Evolutionary conservation across 2,888 invertebrate genomes (phyloP).

Genomic region (Sceliomorpha sp.): DNA sequence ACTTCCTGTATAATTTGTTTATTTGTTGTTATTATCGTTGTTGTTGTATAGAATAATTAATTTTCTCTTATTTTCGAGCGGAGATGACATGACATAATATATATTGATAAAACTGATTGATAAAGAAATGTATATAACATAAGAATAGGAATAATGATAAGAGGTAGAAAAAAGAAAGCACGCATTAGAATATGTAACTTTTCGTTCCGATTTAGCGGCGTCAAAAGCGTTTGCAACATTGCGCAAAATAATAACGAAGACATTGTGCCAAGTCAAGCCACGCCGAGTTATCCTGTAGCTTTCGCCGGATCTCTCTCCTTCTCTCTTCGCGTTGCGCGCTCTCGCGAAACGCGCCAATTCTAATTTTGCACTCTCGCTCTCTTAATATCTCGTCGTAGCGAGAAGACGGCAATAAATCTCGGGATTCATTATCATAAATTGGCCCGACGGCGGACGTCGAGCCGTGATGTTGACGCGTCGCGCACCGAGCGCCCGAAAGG

Average conservation of each 20-base stretch:
- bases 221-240: slow-evolving; percentile 18
- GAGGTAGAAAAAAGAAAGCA: too few species aligned
- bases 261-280: slow-evolving; percentile 46
- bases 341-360: slow-evolving; percentile 67
- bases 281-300: slow-evolving; percentile 41
- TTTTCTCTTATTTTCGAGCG: too few species aligned
- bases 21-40: too few species aligned
- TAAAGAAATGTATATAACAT: too few species aligned
- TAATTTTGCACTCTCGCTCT: slow-evolving; percentile 70
- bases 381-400: slow-evolving; percentile 73
- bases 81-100: too few species aligned
- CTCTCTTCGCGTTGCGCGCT: too few species aligned
- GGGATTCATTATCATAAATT: slow-evolving; percentile 77
- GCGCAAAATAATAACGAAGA: slow-evolving; percentile 49
- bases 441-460: slow-evolving; percentile 62
- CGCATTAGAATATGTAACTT: too few species aligned
- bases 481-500: slow-evolving; percentile 54
- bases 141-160: too few species aligned
- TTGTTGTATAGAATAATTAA: too few species aligned
- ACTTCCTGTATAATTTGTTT: too few species aligned
- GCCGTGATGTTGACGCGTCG: slow-evolving; percentile 64
- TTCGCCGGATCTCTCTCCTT: slow-evolving; percentile 43
- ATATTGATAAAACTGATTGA: too few species aligned
- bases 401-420: slow-evolving; percentile 73
- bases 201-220: not conserved